phyloP scores from a whole-genome alignment of 2,888 invertebrate species.

The Caenorhabditis sinica region DNA sequence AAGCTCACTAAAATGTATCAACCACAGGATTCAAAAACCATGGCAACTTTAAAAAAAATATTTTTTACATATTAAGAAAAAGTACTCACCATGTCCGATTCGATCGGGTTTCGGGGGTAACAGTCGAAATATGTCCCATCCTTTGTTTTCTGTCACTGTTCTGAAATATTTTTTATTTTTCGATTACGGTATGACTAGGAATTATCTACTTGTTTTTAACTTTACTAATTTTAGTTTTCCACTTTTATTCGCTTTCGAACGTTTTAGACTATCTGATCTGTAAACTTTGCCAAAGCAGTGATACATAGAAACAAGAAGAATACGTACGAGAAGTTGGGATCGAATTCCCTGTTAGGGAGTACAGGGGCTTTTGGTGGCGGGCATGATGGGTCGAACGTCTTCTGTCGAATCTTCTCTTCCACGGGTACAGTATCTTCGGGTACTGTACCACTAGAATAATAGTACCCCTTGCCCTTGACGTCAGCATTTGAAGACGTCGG shows the following conservation, averaged over 20 bases:
- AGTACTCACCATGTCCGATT: conserved; percentile 76
- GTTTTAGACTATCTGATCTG: too few species aligned
- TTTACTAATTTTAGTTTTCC: not conserved
- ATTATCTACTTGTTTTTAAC: too few species aligned
- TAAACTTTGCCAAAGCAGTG: too few species aligned
- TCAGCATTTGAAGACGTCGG: conserved; percentile 34
- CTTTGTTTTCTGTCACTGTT: conserved; percentile 84
- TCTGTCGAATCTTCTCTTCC: conserved; percentile 40
- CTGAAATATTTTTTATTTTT: conserved; percentile 63
- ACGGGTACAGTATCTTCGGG: conserved; percentile 5
- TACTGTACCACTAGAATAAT: conserved; percentile 49
- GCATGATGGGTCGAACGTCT: conserved; percentile 46
- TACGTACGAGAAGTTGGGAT: conserved; percentile 59
- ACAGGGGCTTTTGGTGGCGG: conserved; percentile 34
- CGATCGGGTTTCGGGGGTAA: conserved; percentile 86
- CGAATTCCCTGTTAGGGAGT: conserved; percentile 40
- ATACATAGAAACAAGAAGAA: too few species aligned
- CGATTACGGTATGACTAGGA: too few species aligned
- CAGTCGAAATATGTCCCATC: conserved; percentile 92
- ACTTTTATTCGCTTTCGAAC: too few species aligned
- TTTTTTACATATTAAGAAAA: not conserved
- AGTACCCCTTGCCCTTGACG: conserved; percentile 50
- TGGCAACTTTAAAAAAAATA: conserved; percentile 12
- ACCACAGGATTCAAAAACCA: too few species aligned
- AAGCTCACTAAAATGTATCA: too few species aligned